Evolutionary conservation across 1,140 invertebrate genomes (phyloP).

Genomic region (Hycleus cichorii): DNA sequence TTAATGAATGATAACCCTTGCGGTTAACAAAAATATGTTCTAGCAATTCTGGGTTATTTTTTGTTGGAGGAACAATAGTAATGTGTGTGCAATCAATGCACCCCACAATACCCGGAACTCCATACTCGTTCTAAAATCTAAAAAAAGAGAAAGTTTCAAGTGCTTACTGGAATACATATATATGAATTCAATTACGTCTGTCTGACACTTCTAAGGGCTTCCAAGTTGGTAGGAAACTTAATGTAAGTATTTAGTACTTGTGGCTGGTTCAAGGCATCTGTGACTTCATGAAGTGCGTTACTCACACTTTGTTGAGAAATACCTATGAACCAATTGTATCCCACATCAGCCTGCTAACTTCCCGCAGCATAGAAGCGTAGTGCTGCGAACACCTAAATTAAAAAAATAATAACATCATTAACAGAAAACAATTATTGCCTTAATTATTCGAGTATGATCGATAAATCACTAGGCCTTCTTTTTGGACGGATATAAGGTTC

Average conservation of each 20-base stretch:
- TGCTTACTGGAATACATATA: background rate
- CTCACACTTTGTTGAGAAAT: conserved; percentile 11
- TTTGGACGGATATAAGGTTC: no score
- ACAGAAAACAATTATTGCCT: no score
- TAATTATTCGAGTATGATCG: no score
- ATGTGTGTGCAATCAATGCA: conserved; percentile 35
- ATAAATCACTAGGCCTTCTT: no score
- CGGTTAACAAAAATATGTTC: conserved; percentile 35
- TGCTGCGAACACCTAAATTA: no score
- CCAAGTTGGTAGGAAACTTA: conserved; percentile 2
- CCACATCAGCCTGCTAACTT: no score
- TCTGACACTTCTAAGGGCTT: background rate
- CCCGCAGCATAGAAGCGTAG: no score
- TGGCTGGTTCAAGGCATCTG: conserved; percentile 31
- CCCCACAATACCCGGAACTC: conserved; percentile 22
- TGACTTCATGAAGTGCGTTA: conserved; percentile 33
- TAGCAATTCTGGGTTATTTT: background rate
- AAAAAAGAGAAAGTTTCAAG: background rate
- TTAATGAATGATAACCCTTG: conserved; percentile 36
- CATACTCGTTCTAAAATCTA: conserved; percentile 20
- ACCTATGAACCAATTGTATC: no score
- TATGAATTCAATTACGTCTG: background rate
- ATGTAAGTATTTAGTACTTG: background rate
- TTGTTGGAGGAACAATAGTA: conserved; percentile 26
- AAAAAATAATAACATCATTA: no score